Conservation (phyloP, 37 sponge, comb jelly and placozoan genomes). For the Diacarnus erythraeanus region DNA sequence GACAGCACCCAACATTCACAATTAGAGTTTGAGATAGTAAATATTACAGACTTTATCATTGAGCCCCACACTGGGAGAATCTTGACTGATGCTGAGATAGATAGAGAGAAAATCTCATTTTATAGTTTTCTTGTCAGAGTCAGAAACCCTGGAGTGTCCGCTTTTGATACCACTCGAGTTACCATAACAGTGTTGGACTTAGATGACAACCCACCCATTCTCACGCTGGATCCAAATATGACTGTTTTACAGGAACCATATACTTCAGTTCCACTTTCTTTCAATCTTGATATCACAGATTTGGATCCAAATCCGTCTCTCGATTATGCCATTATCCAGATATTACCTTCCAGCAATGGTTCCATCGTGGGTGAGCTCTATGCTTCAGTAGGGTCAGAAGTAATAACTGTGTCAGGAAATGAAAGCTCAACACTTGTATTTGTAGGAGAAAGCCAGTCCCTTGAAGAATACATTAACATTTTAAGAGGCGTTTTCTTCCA, state of each 20-base stretch:
- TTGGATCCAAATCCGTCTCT: constrained; percentile 41
- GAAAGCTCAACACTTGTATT: constrained; percentile 21
- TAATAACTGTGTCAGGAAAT: constrained; percentile 47
- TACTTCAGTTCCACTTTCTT: constrained; percentile 16
- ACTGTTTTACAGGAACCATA: constrained; percentile 33
- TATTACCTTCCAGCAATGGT: not conserved
- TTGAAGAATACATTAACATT: constrained; percentile 13
- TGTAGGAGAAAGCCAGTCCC: constrained; percentile 18
- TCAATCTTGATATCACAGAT: constrained; percentile 38
- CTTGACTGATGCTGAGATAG: constrained; percentile 13
- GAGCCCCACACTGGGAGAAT: constrained; percentile 22
- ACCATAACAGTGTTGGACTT: constrained; percentile 49
- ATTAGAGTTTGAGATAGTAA: constrained; percentile 8
- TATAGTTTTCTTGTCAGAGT: constrained; percentile 59
- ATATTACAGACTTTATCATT: constrained; percentile 22
- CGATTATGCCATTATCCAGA: constrained; percentile 31
- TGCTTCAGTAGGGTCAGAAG: not conserved
- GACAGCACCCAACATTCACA: constrained; percentile 31
- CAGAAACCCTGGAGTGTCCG: constrained; percentile 30
- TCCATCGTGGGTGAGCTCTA: constrained; percentile 12
- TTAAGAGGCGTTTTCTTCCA: constrained; percentile 34
- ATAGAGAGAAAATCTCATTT: constrained; percentile 10
- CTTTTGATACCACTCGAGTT: constrained; percentile 20
- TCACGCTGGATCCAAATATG: constrained; percentile 3
- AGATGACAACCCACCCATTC: constrained; percentile 60